Evolutionary conservation across 2,888 invertebrate species (phyloP).

Genomic region (Xestoiulus laeticollis): DNA sequence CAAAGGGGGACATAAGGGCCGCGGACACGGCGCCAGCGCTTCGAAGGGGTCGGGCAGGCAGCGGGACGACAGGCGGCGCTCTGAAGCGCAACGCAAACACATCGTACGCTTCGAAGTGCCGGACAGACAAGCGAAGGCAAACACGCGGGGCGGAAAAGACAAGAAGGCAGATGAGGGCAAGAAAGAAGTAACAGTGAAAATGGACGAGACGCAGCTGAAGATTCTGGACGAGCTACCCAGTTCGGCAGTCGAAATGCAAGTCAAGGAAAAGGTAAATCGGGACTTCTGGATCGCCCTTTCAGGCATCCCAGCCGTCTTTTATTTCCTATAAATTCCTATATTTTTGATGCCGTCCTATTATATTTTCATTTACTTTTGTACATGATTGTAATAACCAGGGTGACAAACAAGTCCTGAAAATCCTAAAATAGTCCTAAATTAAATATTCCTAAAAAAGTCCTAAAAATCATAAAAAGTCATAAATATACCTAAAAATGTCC

Average conservation of each 20-base stretch:
- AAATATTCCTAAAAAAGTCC: no score
- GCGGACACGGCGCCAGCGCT: slow-evolving; percentile 21
- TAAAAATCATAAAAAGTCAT: no score
- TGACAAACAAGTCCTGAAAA: no score
- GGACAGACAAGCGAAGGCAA: slow-evolving; percentile 54
- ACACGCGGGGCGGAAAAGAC: slow-evolving; percentile 50
- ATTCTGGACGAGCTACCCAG: slow-evolving; percentile 89
- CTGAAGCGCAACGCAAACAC: slow-evolving; percentile 55
- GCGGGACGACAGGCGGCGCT: slow-evolving; percentile 12
- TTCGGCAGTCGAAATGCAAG: slow-evolving; percentile 92
- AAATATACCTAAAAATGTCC: no score
- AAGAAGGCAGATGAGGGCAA: slow-evolving; percentile 63
- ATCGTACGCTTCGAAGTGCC: slow-evolving; percentile 57
- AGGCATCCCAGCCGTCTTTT: no score
- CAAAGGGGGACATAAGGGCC: neutral
- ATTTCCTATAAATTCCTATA: no score
- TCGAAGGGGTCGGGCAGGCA: neutral
- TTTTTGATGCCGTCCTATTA: no score
- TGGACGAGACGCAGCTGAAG: slow-evolving; percentile 83
- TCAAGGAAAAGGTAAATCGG: slow-evolving; percentile 83
- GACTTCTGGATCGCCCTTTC: no score
- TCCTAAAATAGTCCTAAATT: no score
- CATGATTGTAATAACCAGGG: no score
- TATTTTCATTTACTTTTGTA: no score
- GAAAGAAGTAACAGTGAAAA: slow-evolving; percentile 75